Evolutionary conservation across 2,797 vertebrate species (phyloP).

Genomic region (Crenuchus spilurus): DNA sequence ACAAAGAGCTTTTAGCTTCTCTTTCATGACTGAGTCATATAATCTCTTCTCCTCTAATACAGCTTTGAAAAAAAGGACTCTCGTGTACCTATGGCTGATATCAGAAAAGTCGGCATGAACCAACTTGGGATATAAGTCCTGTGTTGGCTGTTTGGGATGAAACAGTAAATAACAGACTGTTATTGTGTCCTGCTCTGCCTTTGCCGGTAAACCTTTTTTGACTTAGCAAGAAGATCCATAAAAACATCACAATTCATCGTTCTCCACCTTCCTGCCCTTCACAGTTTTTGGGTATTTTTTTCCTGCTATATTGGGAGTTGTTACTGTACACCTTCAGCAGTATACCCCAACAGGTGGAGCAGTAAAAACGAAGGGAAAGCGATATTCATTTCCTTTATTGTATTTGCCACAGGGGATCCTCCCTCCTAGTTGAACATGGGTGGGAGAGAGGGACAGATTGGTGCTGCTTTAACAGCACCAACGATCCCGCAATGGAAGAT

Average conservation of each 20-base stretch:
- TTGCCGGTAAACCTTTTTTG: slow-evolving; percentile 2
- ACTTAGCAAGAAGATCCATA: neutral
- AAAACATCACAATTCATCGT: slow-evolving; percentile 17
- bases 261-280: slow-evolving; percentile 22
- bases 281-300: neutral
- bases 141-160: slow-evolving; percentile 17
- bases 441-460: slow-evolving; percentile 62
- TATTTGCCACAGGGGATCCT: slow-evolving; percentile 61
- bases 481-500: slow-evolving; percentile 62
- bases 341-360: slow-evolving; percentile 25
- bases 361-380: slow-evolving; percentile 38
- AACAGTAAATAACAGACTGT: slow-evolving; percentile 37
- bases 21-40: neutral
- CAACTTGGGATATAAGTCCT: slow-evolving; percentile 15
- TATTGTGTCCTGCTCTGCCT: slow-evolving; percentile 27
- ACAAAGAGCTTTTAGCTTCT: neutral
- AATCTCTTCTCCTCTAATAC: neutral
- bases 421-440: slow-evolving; percentile 57
- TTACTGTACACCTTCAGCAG: slow-evolving; percentile 1
- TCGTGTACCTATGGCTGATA: slow-evolving; percentile 12
- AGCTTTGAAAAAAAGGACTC: slow-evolving; percentile 7
- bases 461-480: slow-evolving; percentile 68
- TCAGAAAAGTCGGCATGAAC: slow-evolving; percentile 26
- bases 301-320: neutral
- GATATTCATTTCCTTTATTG: slow-evolving; percentile 46